Evolutionary conservation across 2,888 invertebrate species (phyloP), one percentile per base, ranked within the genome.

Genomic region (Lymantria monacha): DNA sequence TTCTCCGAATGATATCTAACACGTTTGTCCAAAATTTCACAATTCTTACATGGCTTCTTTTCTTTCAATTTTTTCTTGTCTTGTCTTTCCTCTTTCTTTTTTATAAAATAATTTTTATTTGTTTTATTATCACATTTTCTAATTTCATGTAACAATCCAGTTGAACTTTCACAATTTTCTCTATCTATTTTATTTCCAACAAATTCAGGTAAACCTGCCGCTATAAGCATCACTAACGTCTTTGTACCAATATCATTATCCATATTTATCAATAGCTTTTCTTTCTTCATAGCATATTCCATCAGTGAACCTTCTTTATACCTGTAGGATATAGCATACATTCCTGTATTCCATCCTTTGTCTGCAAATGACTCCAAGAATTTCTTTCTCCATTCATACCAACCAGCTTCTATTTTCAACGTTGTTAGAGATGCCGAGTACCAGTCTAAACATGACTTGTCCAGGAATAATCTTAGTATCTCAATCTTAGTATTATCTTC

Each of bases 221-320:
- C 55, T 48, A 61, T 54, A 1, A 58, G 40, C 47, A 54, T 38
- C 41, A 52, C 53, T 13, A 58, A 31, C 14, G 49, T 52, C 13
- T 30, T 8, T 45, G 22, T 57, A 48, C 59, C 57, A 14, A 57
- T 55, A 13, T 41, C 38, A 41, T 57, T 57, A 9, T 53, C 57
- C 12, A 56, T 42, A 30, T 63, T 58, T 30, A 63, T 36, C 48
- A 60, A 51, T 10, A 62, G 40, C 42, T 46, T 55, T 30, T 56
- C 53, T 49, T 59, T 62, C 46, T 55, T 59, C 14, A 57, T 13
- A 36, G 54, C 57, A 55, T 63, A 63, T 43, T 60, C 58, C 31
- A 55, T 15, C 12, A 60, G 30, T 22, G 56, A 56, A 7, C 57
- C 59, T n/a, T 48, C 31, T 47, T 12, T 44, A 46, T 57, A 55